phyloP scores from a whole-genome alignment of 2,113 vertebrate species.

The Gymnocephalus cernua region DNA sequence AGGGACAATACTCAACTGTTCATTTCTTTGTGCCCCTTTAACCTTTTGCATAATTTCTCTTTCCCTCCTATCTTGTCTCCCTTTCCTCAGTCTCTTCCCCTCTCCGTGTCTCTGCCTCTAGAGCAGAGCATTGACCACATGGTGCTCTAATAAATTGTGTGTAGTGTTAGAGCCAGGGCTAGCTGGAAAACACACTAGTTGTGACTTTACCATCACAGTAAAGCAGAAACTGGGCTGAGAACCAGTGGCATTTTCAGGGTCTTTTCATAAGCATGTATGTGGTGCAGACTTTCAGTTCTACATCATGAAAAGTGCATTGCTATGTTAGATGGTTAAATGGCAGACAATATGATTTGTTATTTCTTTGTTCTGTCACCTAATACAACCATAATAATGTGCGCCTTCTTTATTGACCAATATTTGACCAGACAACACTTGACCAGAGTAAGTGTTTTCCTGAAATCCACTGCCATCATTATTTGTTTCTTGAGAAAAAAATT shows the following conservation, averaged over 20 bases:
- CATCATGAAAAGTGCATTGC: no score
- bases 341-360: no score
- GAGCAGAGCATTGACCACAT: no score
- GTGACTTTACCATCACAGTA: conserved; percentile 27
- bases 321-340: no score
- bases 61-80: no score
- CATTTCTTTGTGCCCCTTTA: conserved; percentile 1
- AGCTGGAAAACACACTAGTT: conserved; percentile 17
- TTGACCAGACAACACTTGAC: background rate
- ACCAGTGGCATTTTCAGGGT: no score
- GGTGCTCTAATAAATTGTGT: conserved; percentile 48
- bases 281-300: background rate
- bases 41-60: no score
- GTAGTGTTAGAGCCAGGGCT: conserved; percentile 23
- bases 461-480: background rate
- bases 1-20: background rate
- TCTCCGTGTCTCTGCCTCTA: no score
- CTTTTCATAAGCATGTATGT: no score
- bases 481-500: background rate
- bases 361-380: no score
- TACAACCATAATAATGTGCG: background rate
- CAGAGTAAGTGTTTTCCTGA: background rate
- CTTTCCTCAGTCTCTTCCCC: no score
- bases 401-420: background rate
- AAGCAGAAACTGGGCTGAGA: no score